Percentiles rank a stretch among this genome's conserved stretches.
Conservation (phyloP, 2,797 vertebrate genomes). For the Nothura maculosa region DNA sequence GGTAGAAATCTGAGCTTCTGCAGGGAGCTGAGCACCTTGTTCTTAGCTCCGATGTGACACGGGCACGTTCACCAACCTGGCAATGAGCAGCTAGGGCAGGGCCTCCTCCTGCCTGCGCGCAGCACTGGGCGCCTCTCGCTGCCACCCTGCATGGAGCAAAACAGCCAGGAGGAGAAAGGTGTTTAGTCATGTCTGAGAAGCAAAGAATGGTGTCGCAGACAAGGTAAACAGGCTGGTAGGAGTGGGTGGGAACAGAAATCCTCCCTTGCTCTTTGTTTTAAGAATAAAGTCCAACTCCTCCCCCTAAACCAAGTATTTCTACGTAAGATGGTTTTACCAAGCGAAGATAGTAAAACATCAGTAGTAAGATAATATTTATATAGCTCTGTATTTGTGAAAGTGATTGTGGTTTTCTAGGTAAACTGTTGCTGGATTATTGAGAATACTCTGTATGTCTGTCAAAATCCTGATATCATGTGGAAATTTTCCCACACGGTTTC, state of each 20-base stretch:
- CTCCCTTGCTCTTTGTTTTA: neutral
- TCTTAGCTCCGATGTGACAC: rapidly evolving
- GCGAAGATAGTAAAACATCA: neutral
- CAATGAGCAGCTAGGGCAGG: rapidly evolving
- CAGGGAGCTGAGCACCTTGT: rapidly evolving
- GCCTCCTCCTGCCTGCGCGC: neutral
- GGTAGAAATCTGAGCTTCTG: neutral
- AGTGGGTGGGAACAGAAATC: neutral
- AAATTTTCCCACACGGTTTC: constrained; percentile 7
- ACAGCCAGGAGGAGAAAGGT: neutral
- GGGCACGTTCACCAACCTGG: rapidly evolving
- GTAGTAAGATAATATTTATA: constrained; percentile 25
- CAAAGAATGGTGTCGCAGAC: neutral
- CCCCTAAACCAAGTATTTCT: neutral
- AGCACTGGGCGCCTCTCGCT: neutral
- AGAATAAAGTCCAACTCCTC: neutral
- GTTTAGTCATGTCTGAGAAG: neutral
- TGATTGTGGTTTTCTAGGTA: constrained; percentile 34
- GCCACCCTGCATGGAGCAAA: rapidly evolving
- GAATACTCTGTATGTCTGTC: constrained; percentile 5
- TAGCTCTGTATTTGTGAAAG: neutral
- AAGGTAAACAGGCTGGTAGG: neutral
- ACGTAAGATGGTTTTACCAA: neutral
- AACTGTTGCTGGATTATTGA: constrained; percentile 23
- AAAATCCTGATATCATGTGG: neutral